These are phyloP conservation scores for Cottoperca gobio DNA, from an alignment of 2,797 vertebrate species.

Conservation along the genomic window DNA sequence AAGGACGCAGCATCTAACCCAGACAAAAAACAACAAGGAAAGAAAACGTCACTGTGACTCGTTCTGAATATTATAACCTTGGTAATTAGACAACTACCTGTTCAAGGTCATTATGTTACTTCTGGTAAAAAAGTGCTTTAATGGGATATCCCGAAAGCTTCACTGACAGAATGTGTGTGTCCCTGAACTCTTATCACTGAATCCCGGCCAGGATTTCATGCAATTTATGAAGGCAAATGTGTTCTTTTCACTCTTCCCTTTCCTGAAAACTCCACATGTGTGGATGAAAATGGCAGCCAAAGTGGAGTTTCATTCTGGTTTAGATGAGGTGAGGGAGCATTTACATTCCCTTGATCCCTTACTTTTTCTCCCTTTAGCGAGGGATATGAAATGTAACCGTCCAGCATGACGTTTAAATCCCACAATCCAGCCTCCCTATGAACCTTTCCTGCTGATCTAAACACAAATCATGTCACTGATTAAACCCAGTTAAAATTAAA, in stretches of 20 bases:
- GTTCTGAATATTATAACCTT: conserved; percentile 51
- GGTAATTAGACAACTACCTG: conserved; percentile 47
- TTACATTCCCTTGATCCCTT: conserved; percentile 75
- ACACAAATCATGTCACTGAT: conserved; percentile 61
- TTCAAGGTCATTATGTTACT: conserved; percentile 51
- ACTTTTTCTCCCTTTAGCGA: conserved; percentile 59
- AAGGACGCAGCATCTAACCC: conserved; percentile 59
- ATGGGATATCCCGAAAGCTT: conserved; percentile 41
- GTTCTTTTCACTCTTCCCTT: conserved; percentile 60
- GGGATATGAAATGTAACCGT: conserved; percentile 63
- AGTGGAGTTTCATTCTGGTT: conserved; percentile 73
- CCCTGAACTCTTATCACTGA: conserved; percentile 52
- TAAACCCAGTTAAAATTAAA: conserved; percentile 50
- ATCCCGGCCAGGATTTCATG: conserved; percentile 68
- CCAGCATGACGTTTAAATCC: conserved; percentile 63
- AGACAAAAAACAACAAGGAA: conserved; percentile 29
- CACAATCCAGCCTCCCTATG: conserved; percentile 47
- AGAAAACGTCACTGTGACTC: not conserved
- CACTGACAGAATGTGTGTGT: conserved; percentile 26
- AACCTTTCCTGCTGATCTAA: conserved; percentile 52
- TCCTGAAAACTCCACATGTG: conserved; percentile 63
- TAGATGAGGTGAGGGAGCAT: conserved; percentile 75
- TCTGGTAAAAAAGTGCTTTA: conserved; percentile 39
- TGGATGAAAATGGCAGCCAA: conserved; percentile 68
- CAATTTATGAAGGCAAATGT: conserved; percentile 68